Evolutionary conservation across 2,888 invertebrate species (phyloP), one percentile per base, ranked within the genome.

Genomic region (Chirona hameri): DNA sequence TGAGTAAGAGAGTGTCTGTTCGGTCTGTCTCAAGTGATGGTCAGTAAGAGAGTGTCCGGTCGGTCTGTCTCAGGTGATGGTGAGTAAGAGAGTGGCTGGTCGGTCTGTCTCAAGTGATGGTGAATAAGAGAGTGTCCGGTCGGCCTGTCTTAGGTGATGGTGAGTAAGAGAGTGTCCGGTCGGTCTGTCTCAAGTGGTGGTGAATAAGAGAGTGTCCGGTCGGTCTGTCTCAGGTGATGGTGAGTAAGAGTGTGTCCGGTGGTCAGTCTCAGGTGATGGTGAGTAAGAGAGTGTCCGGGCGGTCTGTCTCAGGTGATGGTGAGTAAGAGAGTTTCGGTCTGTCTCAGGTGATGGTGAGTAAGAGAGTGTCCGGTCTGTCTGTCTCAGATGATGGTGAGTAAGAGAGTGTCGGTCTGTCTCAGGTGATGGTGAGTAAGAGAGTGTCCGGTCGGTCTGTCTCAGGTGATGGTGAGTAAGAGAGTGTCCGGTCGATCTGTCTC

Each of bases 391-490:
- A 86, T 89, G 72, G 88, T 94, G 85, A 95, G 95, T n/a, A n/a
- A n/a, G n/a, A 39, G 39, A 5, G 39, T 5, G 39, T 60, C 60
- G 24, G 3, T 81, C 39, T 57, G 18, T 82, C 82, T 24, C 72
- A 86, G 85, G 86, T 89, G 86, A 86, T 89, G 72, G 88, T 94
- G 85, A 95, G 95, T n/a, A n/a, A n/a, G n/a, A n/a, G n/a, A 39
- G 39, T 39, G 39, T 5, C 39, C 39, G 39, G 39, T 60, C 60
- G 24, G 3, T 81, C 39, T 57, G 18, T 82, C 82, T 24, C 72
- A 86, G 85, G 86, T 89, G 86, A 86, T 89, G 72, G 88, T 94
- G 85, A 95, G 95, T n/a, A n/a, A n/a, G n/a, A n/a, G n/a, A 39
- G 39, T 39, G 39, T 5, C 39, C 39, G 39, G 39, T 60, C 60